Percentiles rank a stretch among this genome's conserved stretches.
phyloP scores from a whole-genome alignment of 2,113 vertebrate genomes.

The Onychostruthus taczanowskii region DNA sequence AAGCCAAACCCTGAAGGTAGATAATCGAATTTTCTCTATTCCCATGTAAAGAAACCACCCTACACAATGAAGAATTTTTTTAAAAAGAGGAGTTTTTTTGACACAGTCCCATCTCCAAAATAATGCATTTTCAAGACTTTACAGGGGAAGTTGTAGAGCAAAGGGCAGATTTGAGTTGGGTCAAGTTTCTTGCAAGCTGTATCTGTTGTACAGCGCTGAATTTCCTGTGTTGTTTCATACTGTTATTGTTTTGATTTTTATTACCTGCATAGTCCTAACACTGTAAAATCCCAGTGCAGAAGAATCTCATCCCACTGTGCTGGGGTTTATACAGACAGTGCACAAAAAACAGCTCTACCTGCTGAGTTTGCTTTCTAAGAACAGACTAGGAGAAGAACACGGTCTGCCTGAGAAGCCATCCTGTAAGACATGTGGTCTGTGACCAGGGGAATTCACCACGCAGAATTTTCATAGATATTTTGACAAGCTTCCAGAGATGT shows the following conservation, averaged over 20 bases:
- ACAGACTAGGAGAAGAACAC: neutral
- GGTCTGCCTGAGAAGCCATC: neutral
- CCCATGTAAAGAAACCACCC: neutral
- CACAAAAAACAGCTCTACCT: neutral
- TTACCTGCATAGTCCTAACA: neutral
- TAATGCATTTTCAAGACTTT: conserved; percentile 19
- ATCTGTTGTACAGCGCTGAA: neutral
- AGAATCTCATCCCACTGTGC: neutral
- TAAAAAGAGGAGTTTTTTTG: neutral
- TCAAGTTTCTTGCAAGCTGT: neutral
- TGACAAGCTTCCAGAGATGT: conserved; percentile 14
- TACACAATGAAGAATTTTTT: neutral
- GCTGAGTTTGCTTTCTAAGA: neutral
- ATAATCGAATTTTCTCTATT: neutral
- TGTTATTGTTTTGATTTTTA: conserved; percentile 34
- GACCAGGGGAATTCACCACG: neutral
- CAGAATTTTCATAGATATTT: conserved; percentile 18
- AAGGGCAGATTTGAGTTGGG: conserved; percentile 5
- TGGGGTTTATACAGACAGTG: neutral
- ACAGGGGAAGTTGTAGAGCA: conserved; percentile 11
- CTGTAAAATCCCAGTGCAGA: neutral
- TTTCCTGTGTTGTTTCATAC: neutral
- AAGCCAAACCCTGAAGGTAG: neutral
- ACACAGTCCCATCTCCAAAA: neutral
- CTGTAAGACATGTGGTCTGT: neutral